Conservation (phyloP, 2,888 invertebrate genomes). For the Omphaloscelis lunosa region DNA sequence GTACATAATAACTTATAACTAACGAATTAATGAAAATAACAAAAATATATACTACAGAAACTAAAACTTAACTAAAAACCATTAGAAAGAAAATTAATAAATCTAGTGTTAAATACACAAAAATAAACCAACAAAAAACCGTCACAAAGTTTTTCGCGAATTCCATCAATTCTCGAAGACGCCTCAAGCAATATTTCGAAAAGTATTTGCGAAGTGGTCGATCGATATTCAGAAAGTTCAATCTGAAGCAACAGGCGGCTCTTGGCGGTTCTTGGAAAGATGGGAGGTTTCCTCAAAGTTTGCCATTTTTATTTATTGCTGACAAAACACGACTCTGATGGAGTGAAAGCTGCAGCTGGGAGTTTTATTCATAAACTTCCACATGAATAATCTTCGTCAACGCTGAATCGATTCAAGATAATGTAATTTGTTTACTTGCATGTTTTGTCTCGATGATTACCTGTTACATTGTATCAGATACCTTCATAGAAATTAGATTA, state of each 20-base stretch:
- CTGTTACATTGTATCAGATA: neutral
- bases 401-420: constrained; percentile 3
- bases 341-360: constrained; percentile 18
- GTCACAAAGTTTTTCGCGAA: constrained; percentile 35
- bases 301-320: constrained; percentile 57
- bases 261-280: constrained; percentile 35
- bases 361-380: constrained; percentile 31
- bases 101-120: neutral
- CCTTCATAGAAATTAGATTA: neutral
- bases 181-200: constrained; percentile 58
- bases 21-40: no score
- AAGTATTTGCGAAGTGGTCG: constrained; percentile 68
- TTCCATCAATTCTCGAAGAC: constrained; percentile 60
- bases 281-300: constrained; percentile 46
- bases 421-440: neutral
- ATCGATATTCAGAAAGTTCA: constrained; percentile 71
- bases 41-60: no score
- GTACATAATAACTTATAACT: no score
- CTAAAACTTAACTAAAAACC: no score
- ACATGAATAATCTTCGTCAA: constrained; percentile 26
- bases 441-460: neutral
- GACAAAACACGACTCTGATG: constrained; percentile 30
- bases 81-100: neutral
- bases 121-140: constrained; percentile 9
- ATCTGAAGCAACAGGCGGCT: constrained; percentile 69